These are phyloP conservation scores for Drosophila atroscutellata DNA, from an alignment of 2,888 invertebrate species.

Conservation along the genomic window DNA sequence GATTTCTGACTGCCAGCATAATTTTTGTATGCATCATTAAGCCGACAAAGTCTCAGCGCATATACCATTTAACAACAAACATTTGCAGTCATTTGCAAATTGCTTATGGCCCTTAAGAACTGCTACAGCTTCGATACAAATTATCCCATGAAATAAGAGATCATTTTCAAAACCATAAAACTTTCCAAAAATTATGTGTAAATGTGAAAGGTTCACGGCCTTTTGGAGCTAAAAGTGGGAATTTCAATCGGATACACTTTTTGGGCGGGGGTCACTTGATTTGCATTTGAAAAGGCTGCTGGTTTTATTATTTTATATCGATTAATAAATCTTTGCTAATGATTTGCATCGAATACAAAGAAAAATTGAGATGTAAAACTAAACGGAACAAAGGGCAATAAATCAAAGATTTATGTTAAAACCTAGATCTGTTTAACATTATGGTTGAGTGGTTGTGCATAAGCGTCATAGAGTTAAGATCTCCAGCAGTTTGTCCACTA, in stretches of 20 bases:
- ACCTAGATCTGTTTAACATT: slow-evolving; percentile 8
- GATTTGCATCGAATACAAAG: slow-evolving; percentile 26
- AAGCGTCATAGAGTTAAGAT: not conserved
- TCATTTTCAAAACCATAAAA: slow-evolving; percentile 62
- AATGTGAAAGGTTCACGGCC: slow-evolving; percentile 72
- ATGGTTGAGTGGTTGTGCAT: slow-evolving; percentile 4
- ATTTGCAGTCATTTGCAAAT: slow-evolving; percentile 66
- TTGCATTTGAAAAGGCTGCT: slow-evolving; percentile 43
- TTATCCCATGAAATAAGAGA: slow-evolving; percentile 43
- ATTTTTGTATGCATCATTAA: slow-evolving; percentile 75
- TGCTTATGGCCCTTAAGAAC: slow-evolving; percentile 56
- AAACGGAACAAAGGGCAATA: slow-evolving; percentile 21
- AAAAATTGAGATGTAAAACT: slow-evolving; percentile 31
- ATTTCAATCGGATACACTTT: slow-evolving; percentile 21
- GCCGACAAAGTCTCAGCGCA: slow-evolving; percentile 54
- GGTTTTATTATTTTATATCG: slow-evolving; percentile 26
- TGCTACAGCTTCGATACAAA: slow-evolving; percentile 17
- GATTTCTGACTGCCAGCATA: slow-evolving; percentile 73
- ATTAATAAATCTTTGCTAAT: slow-evolving; percentile 43
- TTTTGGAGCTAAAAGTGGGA: slow-evolving; percentile 16
- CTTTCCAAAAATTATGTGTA: slow-evolving; percentile 70
- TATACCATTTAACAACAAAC: slow-evolving; percentile 38
- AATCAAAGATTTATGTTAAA: slow-evolving; percentile 12
- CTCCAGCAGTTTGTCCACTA: slow-evolving; percentile 12
- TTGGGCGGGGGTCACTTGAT: slow-evolving; percentile 22